Conservation (phyloP, 2,113 vertebrate species). For the Rallus limicola region DNA sequence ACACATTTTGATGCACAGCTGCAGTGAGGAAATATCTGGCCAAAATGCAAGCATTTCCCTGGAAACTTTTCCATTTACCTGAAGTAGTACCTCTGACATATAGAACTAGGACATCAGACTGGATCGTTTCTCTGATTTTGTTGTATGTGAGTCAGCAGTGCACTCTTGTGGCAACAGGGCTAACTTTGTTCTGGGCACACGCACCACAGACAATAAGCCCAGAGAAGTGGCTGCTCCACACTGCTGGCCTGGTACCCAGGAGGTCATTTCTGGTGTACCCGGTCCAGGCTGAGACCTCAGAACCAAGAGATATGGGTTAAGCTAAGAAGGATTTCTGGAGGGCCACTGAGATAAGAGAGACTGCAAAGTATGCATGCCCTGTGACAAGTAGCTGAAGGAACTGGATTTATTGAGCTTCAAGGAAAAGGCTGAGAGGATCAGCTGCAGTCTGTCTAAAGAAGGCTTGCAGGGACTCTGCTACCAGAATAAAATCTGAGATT, state of each 20-base stretch:
- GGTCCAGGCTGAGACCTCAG: not conserved
- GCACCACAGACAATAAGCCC: accelerated
- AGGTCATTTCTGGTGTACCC: not conserved
- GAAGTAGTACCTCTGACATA: not conserved
- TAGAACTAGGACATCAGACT: no score
- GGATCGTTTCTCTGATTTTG: not conserved
- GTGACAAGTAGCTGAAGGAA: not conserved
- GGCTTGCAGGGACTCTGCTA: not conserved
- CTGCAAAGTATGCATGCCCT: not conserved
- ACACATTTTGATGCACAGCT: not conserved
- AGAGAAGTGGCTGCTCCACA: not conserved
- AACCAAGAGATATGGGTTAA: not conserved
- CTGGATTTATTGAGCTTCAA: not conserved
- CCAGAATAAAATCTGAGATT: not conserved
- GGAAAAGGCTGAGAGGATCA: not conserved
- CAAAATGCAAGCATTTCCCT: not conserved
- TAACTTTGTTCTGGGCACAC: not conserved
- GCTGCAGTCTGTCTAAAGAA: not conserved
- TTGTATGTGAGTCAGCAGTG: not conserved
- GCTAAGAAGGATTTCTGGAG: not conserved
- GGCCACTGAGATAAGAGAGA: not conserved
- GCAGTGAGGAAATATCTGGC: not conserved
- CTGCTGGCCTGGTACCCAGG: no score
- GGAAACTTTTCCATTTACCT: not conserved
- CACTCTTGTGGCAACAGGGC: accelerated